Evolutionary conservation across 2,888 invertebrate species (phyloP).

Genomic region (Chymomyza amoena): DNA sequence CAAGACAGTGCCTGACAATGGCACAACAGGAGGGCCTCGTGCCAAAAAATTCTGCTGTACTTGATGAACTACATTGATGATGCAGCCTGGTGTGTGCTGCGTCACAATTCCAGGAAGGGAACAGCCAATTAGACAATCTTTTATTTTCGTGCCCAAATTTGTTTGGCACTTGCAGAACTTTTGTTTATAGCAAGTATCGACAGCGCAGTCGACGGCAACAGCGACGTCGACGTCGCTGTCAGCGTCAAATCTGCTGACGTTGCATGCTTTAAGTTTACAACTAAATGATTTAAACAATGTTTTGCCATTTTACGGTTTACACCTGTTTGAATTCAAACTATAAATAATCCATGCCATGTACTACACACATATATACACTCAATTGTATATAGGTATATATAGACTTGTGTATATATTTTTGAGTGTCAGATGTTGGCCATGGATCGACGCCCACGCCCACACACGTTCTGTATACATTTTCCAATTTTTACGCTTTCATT

Average conservation of each 20-base stretch:
- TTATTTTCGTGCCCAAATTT: not conserved
- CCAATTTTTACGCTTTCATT: constrained; percentile 57
- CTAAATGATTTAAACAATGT: constrained; percentile 74
- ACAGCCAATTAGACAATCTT: constrained; percentile 1
- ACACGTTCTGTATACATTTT: constrained; percentile 32
- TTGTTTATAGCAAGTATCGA: not conserved
- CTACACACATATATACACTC: not conserved
- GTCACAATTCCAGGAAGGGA: not conserved
- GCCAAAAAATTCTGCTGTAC: constrained; percentile 43
- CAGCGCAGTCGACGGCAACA: too few relatives aligned
- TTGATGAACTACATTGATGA: constrained; percentile 62
- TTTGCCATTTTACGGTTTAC: constrained; percentile 68
- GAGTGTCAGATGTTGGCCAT: constrained; percentile 31
- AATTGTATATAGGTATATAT: constrained; percentile 36
- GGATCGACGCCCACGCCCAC: constrained; percentile 30
- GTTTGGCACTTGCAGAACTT: not conserved
- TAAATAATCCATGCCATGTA: constrained; percentile 61
- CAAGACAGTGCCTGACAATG: constrained; percentile 40
- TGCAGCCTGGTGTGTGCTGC: not conserved
- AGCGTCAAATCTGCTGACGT: constrained; percentile 23
- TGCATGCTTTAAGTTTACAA: constrained; percentile 56
- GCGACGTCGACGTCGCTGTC: too few relatives aligned
- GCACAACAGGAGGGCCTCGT: constrained; percentile 53
- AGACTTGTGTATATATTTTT: constrained; percentile 34
- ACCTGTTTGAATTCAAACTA: constrained; percentile 72